Conservation (phyloP, 2,797 vertebrate genomes). For the Chanos chanos region DNA sequence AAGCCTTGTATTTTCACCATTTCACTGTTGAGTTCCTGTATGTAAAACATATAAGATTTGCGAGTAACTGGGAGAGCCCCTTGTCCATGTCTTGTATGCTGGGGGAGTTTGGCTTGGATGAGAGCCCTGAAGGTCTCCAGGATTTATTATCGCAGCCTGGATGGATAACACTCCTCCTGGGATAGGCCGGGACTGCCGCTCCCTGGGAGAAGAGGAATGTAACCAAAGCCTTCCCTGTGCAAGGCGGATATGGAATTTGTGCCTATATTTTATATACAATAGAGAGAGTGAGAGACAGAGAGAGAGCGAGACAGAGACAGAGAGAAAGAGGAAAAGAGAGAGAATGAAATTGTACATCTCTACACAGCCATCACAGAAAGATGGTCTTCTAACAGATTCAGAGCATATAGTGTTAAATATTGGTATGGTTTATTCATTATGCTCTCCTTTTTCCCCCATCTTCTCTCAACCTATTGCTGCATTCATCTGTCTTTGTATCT, state of each 20-base stretch:
- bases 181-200: neutral
- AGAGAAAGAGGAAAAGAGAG: no score
- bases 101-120: conserved; percentile 35
- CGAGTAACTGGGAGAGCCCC: conserved; percentile 23
- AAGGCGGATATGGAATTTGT: no score
- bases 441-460: conserved; percentile 21
- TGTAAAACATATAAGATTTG: conserved; percentile 30
- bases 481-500: no score
- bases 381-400: no score
- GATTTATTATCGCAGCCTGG: conserved; percentile 43
- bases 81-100: conserved; percentile 33
- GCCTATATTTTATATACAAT: no score
- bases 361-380: no score
- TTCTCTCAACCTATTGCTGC: no score
- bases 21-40: neutral
- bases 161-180: conserved; percentile 32
- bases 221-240: conserved; percentile 13
- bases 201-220: conserved; percentile 11
- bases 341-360: no score
- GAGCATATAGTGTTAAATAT: no score
- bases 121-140: conserved; percentile 22
- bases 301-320: no score
- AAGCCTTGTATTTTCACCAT: no score
- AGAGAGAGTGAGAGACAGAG: no score
- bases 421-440: conserved; percentile 39